Percentiles rank a stretch among this genome's conserved stretches.
Conservation (phyloP, 2,888 invertebrate species). For the Dusona sp. region DNA sequence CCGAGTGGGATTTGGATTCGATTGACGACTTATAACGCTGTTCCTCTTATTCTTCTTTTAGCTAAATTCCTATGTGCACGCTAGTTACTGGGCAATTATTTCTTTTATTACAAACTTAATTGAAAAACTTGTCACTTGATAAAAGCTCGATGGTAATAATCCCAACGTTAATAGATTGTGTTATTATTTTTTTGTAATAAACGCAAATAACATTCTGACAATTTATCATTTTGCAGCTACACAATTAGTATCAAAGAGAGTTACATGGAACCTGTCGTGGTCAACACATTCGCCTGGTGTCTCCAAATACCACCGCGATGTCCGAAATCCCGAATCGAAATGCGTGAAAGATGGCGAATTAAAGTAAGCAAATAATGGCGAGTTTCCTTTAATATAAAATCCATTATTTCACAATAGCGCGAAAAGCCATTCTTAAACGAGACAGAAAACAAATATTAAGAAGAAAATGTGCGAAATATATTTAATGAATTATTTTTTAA, state of each 20-base stretch:
- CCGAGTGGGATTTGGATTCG: neutral
- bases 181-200: neutral
- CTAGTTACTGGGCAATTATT: neutral
- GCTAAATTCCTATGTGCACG: neutral
- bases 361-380: slow-evolving; percentile 86
- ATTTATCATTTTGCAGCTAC: slow-evolving; percentile 86
- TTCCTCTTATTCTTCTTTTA: neutral
- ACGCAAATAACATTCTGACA: neutral
- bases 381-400: neutral
- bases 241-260: slow-evolving; percentile 88
- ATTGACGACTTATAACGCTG: neutral
- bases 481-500: neutral
- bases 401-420: too few species aligned
- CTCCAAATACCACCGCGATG: slow-evolving; percentile 93
- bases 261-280: slow-evolving; percentile 88
- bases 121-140: neutral
- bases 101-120: neutral
- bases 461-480: neutral
- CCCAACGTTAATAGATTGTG: neutral
- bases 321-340: slow-evolving; percentile 89
- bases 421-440: too few species aligned
- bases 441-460: too few species aligned
- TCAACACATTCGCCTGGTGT: slow-evolving; percentile 92
- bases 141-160: neutral
- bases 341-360: slow-evolving; percentile 89